A percentile compares a stretch with the other conserved stretches of the same genome.
Evolutionary conservation across 2,113 vertebrate species (phyloP).

Genomic region (Aspiorhynchus laticeps): DNA sequence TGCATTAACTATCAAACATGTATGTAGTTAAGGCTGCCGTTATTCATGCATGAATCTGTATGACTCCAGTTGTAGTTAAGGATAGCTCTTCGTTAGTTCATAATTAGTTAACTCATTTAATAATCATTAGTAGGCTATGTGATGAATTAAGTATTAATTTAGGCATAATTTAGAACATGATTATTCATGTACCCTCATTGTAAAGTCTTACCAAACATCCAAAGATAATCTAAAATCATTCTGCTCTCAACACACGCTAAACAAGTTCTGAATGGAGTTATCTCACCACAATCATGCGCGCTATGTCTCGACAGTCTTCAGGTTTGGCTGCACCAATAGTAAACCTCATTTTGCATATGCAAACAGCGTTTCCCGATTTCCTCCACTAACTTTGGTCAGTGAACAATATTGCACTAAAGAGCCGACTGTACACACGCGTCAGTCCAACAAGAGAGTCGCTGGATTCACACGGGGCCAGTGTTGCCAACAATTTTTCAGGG

Average conservation of each 20-base stretch:
- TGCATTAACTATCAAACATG: no score
- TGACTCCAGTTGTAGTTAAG: no score
- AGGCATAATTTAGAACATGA: no score
- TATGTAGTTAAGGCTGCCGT: no score
- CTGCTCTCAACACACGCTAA: not conserved
- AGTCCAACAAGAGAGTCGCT: not conserved
- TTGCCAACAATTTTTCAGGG: no score
- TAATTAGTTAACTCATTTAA: no score
- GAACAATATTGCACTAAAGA: not conserved
- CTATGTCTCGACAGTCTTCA: conserved; percentile 74
- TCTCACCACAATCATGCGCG: conserved; percentile 75
- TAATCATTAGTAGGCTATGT: no score
- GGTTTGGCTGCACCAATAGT: conserved; percentile 63
- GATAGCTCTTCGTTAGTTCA: no score
- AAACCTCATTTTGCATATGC: conserved; percentile 66
- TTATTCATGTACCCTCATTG: no score
- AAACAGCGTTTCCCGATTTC: not conserved
- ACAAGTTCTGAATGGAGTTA: not conserved
- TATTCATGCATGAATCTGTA: no score
- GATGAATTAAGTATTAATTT: no score
- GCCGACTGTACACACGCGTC: not conserved
- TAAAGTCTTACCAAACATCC: not conserved
- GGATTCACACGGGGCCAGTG: no score
- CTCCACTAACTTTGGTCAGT: not conserved
- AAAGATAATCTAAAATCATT: not conserved